Evolutionary conservation across 1,140 invertebrate genomes (phyloP), one percentile per base, ranked within the genome.

Genomic region (Probaryconus sp.): DNA sequence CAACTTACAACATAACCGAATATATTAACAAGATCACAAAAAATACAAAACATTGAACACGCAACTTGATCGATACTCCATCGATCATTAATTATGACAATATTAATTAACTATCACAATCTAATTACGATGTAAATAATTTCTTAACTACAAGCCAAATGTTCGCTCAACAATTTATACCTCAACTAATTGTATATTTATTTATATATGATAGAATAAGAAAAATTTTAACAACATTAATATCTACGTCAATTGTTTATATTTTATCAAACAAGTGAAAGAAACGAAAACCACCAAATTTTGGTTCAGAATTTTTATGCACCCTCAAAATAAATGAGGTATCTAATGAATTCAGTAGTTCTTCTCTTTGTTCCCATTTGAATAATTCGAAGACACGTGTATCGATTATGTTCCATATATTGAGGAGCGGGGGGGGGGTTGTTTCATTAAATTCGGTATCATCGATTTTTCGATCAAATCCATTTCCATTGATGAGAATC

Each of bases 401-500:
- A 67, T 43, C 48, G 51, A 6, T 26, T 14, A 17, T 58, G 63
- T 68, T 37, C 63, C 56, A 68, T 68, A 33, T 56, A 31, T 47
- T 61, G 26, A 50, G 26, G 37, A n/a, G n/a, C n/a, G n/a, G n/a
- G n/a, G n/a, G n/a, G n/a, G n/a, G n/a, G n/a, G n/a, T n/a, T 35
- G 55, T 31, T 28, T 71, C 55, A 67, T 76, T 76, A 76, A 47
- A 47, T 68, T 16, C 30, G 35, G 73, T 58, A 45, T 48, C 61
- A 73, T 63, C 47, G 70, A 68, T 65, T 58, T 67, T 65, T 67
- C 24, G 53, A 14, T 20, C 13, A 18, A 56, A 48, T 69, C 60
- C 64, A 73, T 64, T 72, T 69, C 72, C 56, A 80, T 72, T 67
- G 78, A 78, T 83, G 81, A 80, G 81, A 84, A 83, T 76, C 53